phyloP scores from a whole-genome alignment of 1,140 invertebrate species.

The Leptinotarsa undecemlineata region DNA sequence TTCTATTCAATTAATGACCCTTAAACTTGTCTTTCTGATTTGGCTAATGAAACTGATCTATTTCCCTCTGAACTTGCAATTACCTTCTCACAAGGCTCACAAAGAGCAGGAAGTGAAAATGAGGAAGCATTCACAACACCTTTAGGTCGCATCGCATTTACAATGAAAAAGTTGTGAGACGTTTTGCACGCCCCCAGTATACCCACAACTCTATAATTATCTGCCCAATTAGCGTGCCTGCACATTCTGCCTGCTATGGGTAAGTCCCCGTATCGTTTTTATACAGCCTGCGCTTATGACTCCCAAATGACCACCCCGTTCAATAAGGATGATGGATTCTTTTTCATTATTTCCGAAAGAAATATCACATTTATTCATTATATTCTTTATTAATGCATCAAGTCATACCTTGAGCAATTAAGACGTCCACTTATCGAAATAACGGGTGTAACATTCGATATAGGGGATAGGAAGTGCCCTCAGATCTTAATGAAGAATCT shows the following conservation, averaged over 20 bases:
- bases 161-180: no score
- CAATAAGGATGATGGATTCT: not conserved
- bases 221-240: no score
- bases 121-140: no score
- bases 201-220: no score
- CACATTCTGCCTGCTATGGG: not conserved
- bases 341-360: not conserved
- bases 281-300: not conserved
- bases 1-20: no score
- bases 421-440: not conserved
- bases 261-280: not conserved
- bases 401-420: not conserved
- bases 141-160: no score
- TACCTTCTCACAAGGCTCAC: no score
- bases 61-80: no score
- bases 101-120: no score
- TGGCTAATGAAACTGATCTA: no score
- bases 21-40: no score
- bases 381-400: not conserved
- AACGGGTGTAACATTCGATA: not conserved
- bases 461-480: not conserved
- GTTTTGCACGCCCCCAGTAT: no score
- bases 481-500: not conserved
- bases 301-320: not conserved
- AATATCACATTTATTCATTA: not conserved